These are phyloP conservation scores for Pterophyllum scalare DNA, from an alignment of 2,113 vertebrate species.

Conservation along the genomic window DNA sequence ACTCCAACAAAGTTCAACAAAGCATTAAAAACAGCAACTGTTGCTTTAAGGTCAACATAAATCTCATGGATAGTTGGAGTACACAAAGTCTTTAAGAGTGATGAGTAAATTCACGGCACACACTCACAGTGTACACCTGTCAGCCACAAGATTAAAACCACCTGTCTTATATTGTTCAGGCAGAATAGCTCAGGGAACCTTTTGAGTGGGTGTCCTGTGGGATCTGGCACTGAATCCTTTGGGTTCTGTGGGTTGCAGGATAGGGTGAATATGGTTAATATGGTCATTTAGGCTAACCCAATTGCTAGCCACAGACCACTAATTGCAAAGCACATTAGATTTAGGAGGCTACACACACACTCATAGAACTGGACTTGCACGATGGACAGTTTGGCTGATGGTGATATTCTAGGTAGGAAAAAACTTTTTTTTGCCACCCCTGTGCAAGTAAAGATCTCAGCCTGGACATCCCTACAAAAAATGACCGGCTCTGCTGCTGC, in stretches of 20 bases:
- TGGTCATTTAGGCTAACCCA: no score
- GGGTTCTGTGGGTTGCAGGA: not conserved
- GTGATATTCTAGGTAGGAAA: not conserved
- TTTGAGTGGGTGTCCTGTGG: no score
- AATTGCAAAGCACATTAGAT: no score
- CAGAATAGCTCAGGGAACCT: not conserved
- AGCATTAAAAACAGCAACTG: not conserved
- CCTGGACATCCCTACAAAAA: not conserved
- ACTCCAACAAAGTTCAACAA: not conserved
- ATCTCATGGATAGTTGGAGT: not conserved
- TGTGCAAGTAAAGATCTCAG: no score
- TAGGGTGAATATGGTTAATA: not conserved
- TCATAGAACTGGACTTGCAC: no score
- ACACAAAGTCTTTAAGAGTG: not conserved
- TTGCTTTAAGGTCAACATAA: constrained; percentile 1
- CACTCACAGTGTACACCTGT: not conserved
- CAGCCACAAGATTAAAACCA: not conserved
- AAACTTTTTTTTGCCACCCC: not conserved
- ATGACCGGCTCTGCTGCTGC: not conserved
- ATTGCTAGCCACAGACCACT: no score
- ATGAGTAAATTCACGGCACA: not conserved
- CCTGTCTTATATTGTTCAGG: not conserved
- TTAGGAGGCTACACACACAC: no score
- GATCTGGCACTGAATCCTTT: not conserved
- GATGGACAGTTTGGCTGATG: not conserved